Evolutionary conservation across 2,888 invertebrate genomes (phyloP), one percentile per base, ranked within the genome.

Genomic region (Sicus ferrugineus): DNA sequence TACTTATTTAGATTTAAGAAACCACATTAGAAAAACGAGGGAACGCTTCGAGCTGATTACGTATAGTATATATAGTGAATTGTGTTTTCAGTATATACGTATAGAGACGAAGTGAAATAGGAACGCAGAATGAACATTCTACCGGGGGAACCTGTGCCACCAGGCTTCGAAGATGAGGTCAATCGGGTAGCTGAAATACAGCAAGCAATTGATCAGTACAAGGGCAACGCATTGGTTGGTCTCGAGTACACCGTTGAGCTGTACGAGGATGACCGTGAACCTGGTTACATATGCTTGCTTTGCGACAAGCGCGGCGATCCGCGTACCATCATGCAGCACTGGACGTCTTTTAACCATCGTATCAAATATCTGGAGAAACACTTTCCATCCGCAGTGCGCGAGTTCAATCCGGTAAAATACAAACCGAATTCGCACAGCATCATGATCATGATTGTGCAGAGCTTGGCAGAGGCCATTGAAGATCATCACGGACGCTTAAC

Each of bases 271-370:
- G 86, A 89, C 77, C 85, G 87, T 7, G 93, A 93, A 82, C 92
- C 93, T 0, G 86, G 88, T 64, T 94, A 94, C 84, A 87, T 90
- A 64, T 95, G 94, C 85, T 88, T 92, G 75, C 86, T 94, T 72
- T 95, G 94, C 83, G 89, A 90, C 78, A 94, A 93, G 83, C 90
- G 91, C 75, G 93, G 93, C 48, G 92, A 93, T 81, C 91, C 91
- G 30, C 88, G 92, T 58, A 93, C 92, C 64, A 92, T 94, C 75
- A 87, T 94, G 83, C 90, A 90, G 73, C 94, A 94, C 83, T 88
- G 94, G 80, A 90, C 91, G 23, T 92, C 93, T 81, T 91, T 90
- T 83, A 90, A 91, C 84, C 94, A 95, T 81, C 88, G 91, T 16
- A 87, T 88, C 78, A 89, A 92, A 80, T 94, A 91, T 83, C 84